phyloP scores from a whole-genome alignment of 2,113 vertebrate species.

The Mustela lutreola region DNA sequence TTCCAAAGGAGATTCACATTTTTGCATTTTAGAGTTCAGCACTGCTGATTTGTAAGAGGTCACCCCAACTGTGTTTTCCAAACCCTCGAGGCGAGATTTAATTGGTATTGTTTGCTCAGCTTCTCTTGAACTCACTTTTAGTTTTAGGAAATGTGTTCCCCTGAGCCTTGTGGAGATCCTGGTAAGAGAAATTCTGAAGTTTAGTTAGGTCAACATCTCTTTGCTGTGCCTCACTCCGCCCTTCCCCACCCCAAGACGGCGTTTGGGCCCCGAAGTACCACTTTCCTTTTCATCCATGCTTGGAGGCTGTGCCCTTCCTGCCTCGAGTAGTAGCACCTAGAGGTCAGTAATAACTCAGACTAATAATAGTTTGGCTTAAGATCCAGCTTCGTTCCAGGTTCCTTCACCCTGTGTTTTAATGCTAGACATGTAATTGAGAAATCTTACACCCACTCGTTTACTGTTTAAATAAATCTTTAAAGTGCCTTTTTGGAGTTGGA shows the following conservation, averaged over 20 bases:
- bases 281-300: background rate
- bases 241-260: no score
- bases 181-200: background rate
- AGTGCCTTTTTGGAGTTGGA: conserved; percentile 57
- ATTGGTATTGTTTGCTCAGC: conserved; percentile 20
- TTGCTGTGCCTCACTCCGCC: background rate
- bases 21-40: conserved; percentile 41
- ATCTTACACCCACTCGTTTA: conserved; percentile 69
- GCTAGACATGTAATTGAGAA: conserved; percentile 75
- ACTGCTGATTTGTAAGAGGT: background rate
- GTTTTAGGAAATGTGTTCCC: conserved; percentile 38
- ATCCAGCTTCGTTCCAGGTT: conserved; percentile 61
- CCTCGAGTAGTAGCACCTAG: background rate
- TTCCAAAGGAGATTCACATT: background rate
- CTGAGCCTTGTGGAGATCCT: background rate
- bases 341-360: conserved; percentile 55
- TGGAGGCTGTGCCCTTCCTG: background rate
- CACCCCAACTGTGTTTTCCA: conserved; percentile 1
- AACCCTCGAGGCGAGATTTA: conserved; percentile 43
- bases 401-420: conserved; percentile 69
- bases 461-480: conserved; percentile 68
- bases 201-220: background rate
- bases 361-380: conserved; percentile 65
- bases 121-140: background rate
- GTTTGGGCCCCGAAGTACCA: background rate